A percentile compares a stretch with the other conserved stretches of the same genome.
Evolutionary conservation across 2,797 vertebrate species (phyloP).

Genomic region (Oophaga sylvatica): DNA sequence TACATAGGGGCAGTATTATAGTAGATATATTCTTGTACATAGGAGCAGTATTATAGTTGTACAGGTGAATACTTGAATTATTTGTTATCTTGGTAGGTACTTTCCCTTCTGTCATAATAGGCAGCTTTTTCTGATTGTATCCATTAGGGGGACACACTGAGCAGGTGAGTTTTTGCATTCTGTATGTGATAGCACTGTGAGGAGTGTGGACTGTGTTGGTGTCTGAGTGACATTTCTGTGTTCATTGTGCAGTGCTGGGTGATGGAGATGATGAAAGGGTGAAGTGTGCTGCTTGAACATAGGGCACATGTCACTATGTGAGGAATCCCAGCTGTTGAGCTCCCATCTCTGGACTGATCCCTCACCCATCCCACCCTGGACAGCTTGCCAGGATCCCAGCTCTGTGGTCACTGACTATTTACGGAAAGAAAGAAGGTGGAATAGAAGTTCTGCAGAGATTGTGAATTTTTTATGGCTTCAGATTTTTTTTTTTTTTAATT

Average conservation of each 20-base stretch:
- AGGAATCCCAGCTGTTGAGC: neutral
- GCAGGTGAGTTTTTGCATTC: too few relatives aligned
- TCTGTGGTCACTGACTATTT: constrained; percentile 34
- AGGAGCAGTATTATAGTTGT: too few relatives aligned
- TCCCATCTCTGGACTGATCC: neutral
- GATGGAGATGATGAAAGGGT: neutral
- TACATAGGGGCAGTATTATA: too few relatives aligned
- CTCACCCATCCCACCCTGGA: neutral
- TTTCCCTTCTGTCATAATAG: too few relatives aligned
- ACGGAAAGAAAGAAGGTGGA: constrained; percentile 52
- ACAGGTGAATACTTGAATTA: too few relatives aligned
- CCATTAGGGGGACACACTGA: too few relatives aligned
- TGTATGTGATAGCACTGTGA: too few relatives aligned
- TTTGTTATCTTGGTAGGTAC: too few relatives aligned
- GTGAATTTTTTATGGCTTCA: constrained; percentile 46
- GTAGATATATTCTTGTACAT: too few relatives aligned
- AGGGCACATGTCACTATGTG: constrained; percentile 22
- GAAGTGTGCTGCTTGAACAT: neutral
- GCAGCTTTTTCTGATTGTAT: too few relatives aligned
- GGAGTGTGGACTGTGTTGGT: too few relatives aligned
- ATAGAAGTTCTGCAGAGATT: constrained; percentile 44
- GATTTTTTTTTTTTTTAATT: neutral
- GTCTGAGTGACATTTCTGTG: neutral
- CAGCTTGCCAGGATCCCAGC: neutral
- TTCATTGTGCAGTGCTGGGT: neutral